A percentile compares a stretch with the other conserved stretches of the same genome.
Conservation (phyloP, 2,113 vertebrate species). For the Microcebus murinus region DNA sequence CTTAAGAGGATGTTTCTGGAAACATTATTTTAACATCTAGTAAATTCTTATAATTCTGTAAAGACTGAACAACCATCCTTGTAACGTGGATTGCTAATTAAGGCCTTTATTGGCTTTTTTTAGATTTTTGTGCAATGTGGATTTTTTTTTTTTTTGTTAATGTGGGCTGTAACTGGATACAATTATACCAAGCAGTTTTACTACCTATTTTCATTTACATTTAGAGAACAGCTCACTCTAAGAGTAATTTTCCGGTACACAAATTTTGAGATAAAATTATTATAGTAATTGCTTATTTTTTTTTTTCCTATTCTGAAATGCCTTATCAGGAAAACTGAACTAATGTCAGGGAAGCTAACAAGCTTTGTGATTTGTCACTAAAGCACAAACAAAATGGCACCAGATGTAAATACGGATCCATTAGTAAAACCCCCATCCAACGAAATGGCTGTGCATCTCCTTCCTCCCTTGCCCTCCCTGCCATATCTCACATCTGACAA, state of each 20-base stretch:
- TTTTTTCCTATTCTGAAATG: constrained; percentile 56
- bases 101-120: neutral
- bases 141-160: neutral
- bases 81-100: neutral
- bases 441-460: neutral
- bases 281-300: constrained; percentile 71
- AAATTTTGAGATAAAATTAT: constrained; percentile 82
- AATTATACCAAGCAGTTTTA: constrained; percentile 32
- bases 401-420: neutral
- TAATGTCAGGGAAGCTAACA: constrained; percentile 64
- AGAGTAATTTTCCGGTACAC: constrained; percentile 84
- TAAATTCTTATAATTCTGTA: neutral
- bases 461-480: neutral
- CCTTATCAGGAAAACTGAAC: constrained; percentile 67
- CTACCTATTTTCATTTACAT: constrained; percentile 71
- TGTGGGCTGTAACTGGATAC: constrained; percentile 3
- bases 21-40: neutral
- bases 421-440: neutral
- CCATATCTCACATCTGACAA: neutral
- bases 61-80: neutral
- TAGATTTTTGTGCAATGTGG: neutral
- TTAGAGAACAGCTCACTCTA: constrained; percentile 71
- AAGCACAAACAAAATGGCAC: constrained; percentile 7
- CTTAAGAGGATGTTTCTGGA: neutral
- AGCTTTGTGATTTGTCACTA: constrained; percentile 60